Evolutionary conservation across 2,797 vertebrate genomes (phyloP), one percentile per base, ranked within the genome.

Genomic region (Peromyscus aztecus): DNA sequence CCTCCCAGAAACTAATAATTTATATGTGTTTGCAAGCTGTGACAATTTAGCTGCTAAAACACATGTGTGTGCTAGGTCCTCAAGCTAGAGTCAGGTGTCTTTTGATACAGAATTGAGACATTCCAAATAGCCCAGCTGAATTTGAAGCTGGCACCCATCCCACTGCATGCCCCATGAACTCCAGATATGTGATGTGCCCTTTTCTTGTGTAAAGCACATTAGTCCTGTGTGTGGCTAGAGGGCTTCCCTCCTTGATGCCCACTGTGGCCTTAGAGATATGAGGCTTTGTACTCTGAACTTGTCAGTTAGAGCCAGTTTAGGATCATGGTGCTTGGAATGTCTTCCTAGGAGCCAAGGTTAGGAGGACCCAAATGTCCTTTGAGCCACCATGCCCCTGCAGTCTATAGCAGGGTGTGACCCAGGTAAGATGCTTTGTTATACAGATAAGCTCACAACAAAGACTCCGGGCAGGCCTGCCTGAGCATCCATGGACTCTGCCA

Each of bases 21-120:
- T 55, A 29, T 0, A 71, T 12, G 78, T 11, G 81, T 69, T 93
- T 97, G 82, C 52, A 97, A 61, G 98, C 93, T 0, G 0, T 98
- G 85, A 27, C 65, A 59, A 98, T 91, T 29, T 78, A 77, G 95
- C 65, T 92, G 93, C 12, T 23, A 94, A 49, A 49, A 94, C 16
- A 46, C 34, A 7, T 98, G 88, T 57, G 65, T 21, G 14, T 19
- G 9, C 4, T 55, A 34, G 96, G 96, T 91, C 16, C 2, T 4
- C 75, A 29, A 63, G 77, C 31, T 96, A 91, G 83, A 91, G 0
- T 94, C 85, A 67, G 14, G 0, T 0, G 13, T 55, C 23, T 86
- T 43, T 19, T 76, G 14, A 63, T 0, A 34, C 1, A 3, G 57
- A 9, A 11, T 2, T 59, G 3, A 23, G 46, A 16, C 49, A 14